Evolutionary conservation across 2,797 vertebrate genomes (phyloP), one percentile per base, ranked within the genome.

Genomic region (Leptatherina wallacei): DNA sequence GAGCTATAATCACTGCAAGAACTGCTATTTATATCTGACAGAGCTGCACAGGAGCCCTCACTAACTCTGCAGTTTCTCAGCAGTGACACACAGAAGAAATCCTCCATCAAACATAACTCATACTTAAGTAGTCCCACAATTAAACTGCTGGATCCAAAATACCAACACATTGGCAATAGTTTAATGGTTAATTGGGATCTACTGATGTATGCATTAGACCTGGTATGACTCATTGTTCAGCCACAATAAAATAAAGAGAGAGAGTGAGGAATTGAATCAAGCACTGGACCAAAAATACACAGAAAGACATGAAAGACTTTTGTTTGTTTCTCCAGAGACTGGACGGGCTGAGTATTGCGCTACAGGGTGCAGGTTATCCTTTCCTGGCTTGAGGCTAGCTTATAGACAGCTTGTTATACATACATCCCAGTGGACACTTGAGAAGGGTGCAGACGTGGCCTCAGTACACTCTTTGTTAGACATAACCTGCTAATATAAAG

Each of bases 251-350:
- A 54, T 4, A 67, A 65, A 67, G 75, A 79, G 69, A 80, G 5
- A 35, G 59, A 58, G n/a, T 67, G 33, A 56, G 80, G 84, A 80
- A 61, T 75, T 77, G 65, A 82, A 71, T 73, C 67, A 57, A 61
- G 68, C 44, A 61, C 1, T 69, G 63, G 78, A 82, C 61, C 59
- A 63, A 66, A 72, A 56, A 80, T 35, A 57, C 10, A 78, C 2
- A 1, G n/a, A 42, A 36, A 40, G 55, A 74, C 77, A 85, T 85
- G 68, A 90, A 85, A 89, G 88, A 81, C 47, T 49, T 20, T 65
- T 85, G 64, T 73, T 71, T 51, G 69, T 71, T 60, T 74, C 87
- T 88, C 75, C 29, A 47, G 83, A 89, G 86, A 81, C 66, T 71
- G 75, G 77, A 66, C 65, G 80, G 83, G 68, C 32, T 76, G 76